phyloP scores from a whole-genome alignment of 2,888 invertebrate genomes.

The Halictus quadricinctus region DNA sequence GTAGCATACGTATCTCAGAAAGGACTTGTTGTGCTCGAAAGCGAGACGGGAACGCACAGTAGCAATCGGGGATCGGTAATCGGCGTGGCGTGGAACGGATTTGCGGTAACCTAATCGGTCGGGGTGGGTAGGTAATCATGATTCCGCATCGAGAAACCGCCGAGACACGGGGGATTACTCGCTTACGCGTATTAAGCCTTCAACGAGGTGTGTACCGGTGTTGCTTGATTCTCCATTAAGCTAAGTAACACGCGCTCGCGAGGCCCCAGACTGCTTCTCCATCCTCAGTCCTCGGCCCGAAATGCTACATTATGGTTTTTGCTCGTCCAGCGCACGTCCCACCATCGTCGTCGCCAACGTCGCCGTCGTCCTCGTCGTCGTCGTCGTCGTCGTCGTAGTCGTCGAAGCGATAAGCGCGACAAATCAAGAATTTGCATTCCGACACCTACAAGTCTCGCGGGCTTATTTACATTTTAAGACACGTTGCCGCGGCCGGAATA shows the following conservation, averaged over 20 bases:
- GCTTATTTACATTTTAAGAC: constrained; percentile 69
- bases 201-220: constrained; percentile 62
- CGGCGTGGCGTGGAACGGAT: constrained; percentile 55
- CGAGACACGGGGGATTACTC: constrained; percentile 63
- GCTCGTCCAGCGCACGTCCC: constrained; percentile 23
- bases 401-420: constrained; percentile 61
- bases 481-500: constrained; percentile 52
- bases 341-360: neutral
- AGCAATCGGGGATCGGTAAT: constrained; percentile 48
- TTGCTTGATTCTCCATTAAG: constrained; percentile 56
- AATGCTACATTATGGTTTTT: constrained; percentile 52
- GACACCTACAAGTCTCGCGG: constrained; percentile 54
- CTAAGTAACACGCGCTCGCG: constrained; percentile 35
- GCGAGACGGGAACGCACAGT: constrained; percentile 18
- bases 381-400: constrained; percentile 17
- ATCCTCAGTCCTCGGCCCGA: constrained; percentile 8
- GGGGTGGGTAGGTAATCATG: constrained; percentile 58
- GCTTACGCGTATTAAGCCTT: constrained; percentile 67
- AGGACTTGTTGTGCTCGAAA: neutral
- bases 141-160: constrained; percentile 58
- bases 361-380: constrained; percentile 26
- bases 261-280: neutral
- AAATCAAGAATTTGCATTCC: constrained; percentile 67
- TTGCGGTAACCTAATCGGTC: constrained; percentile 63
- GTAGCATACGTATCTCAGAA: neutral